phyloP scores from a whole-genome alignment of 2,888 invertebrate genomes.

The Leptarthrus brevirostris region DNA sequence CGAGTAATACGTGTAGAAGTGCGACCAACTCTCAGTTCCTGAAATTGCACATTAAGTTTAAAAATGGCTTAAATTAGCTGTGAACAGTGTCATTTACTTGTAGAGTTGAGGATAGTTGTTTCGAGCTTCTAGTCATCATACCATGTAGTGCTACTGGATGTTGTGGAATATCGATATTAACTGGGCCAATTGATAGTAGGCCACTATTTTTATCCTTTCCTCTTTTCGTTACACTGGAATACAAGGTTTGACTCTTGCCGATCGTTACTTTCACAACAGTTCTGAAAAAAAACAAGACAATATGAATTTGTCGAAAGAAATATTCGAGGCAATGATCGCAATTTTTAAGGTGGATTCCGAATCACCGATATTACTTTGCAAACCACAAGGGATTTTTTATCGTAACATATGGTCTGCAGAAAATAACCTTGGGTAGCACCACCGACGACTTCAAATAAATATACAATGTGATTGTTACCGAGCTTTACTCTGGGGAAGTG shows the following conservation, averaged over 20 bases:
- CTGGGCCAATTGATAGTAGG: constrained; percentile 86
- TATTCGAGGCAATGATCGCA: background rate
- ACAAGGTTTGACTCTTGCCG: constrained; percentile 91
- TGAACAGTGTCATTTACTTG: constrained; percentile 74
- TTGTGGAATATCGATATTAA: constrained; percentile 96
- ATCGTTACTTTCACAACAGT: constrained; percentile 94
- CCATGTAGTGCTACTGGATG: constrained; percentile 98
- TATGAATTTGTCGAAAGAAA: background rate
- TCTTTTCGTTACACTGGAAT: constrained; percentile 83
- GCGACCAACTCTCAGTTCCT: constrained; percentile 85
- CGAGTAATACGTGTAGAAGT: constrained; percentile 80
- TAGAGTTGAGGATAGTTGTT: constrained; percentile 90
- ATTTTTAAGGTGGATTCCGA: background rate
- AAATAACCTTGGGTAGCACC: too few relatives aligned
- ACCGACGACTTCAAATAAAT: too few relatives aligned
- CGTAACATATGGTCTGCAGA: too few relatives aligned
- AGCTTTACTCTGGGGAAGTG: too few relatives aligned
- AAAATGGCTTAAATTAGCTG: background rate
- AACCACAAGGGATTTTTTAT: too few relatives aligned
- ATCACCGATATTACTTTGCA: too few relatives aligned
- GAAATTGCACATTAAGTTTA: constrained; percentile 50
- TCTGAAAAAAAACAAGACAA: constrained; percentile 66
- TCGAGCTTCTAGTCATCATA: constrained; percentile 95
- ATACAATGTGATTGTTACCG: too few relatives aligned
- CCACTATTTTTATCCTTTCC: constrained; percentile 84